Conservation (phyloP, 2,888 invertebrate genomes). For the Choreutis nemorana region DNA sequence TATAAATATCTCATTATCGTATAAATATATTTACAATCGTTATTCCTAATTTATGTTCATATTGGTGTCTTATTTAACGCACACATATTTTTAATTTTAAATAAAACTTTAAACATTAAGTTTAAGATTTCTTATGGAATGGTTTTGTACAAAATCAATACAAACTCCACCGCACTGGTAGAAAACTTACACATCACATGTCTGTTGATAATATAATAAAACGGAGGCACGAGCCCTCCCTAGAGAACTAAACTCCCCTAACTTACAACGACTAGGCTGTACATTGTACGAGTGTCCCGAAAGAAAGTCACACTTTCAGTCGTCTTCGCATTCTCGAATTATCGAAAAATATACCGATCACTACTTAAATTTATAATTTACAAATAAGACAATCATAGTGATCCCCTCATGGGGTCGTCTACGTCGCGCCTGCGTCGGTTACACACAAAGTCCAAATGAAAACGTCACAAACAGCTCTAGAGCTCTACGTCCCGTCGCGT, state of each 20-base stretch:
- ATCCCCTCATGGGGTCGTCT: constrained; percentile 43
- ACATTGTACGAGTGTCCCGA: constrained; percentile 42
- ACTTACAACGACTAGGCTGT: constrained; percentile 51
- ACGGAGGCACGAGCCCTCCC: constrained; percentile 16
- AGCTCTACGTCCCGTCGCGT: constrained; percentile 51
- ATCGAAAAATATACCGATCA: constrained; percentile 63
- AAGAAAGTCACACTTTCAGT: constrained; percentile 61
- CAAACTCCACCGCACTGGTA: constrained; percentile 49
- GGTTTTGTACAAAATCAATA: constrained; percentile 64
- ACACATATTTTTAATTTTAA: constrained; percentile 52
- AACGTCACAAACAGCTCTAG: constrained; percentile 56
- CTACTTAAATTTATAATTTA: constrained; percentile 63
- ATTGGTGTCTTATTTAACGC: constrained; percentile 65
- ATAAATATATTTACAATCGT: constrained; percentile 65
- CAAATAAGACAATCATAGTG: constrained; percentile 61
- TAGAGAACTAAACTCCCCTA: constrained; percentile 16
- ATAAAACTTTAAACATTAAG: constrained; percentile 55
- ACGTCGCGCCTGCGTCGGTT: constrained; percentile 37
- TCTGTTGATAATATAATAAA: constrained; percentile 30
- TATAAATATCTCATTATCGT: constrained; percentile 64
- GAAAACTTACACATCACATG: constrained; percentile 50
- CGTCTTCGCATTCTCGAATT: constrained; percentile 29
- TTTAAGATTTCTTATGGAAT: constrained; percentile 59
- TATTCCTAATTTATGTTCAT: constrained; percentile 52
- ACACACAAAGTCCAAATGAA: too few relatives aligned